Base-by-base conservation (phyloP, 2,888 invertebrate species). In the Allygus modestus region DNA sequence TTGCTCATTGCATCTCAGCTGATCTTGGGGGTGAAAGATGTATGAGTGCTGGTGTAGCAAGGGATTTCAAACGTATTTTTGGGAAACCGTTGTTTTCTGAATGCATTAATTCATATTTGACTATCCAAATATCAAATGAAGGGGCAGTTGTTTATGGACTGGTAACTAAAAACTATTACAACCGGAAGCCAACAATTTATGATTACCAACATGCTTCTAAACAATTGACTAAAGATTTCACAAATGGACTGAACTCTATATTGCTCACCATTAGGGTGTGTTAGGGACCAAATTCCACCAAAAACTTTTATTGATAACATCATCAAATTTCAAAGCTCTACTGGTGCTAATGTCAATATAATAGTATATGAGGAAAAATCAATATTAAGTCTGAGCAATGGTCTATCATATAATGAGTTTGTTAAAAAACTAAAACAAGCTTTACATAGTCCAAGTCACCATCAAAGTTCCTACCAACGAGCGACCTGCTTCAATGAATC, bases 181-280 rank as follows among this genome's bases (percentile, higher is more conserved):
- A 28, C 51, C 5, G 17, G 17, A 77, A 77, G 31, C 77, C 77
- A 4, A 51, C 77, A 51, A n/a, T 28, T 9, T 1, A 9, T 2
- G 54, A 51, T 12, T 77, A 77, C n/a, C 5, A 77, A 9, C 1
- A 1, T 28, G 46, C 77, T 2, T 77, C 51, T 51, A 17, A 51
- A 5, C 12, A 46, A 1, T 28, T 77, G 11, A 77, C 28, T 5
- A 17, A 28, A 4, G 51, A 46, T 31, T 77, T 51, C n/a, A 46
- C 5, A 23, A 51, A 26, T 0, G 26, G 17, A 51, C 2, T 26
- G 26, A 2, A 28, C 51, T 15, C 17, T 46, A 46, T 28, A 28
- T 20, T 77, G 51, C 28, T 77, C 77, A 20, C 51, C 77, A 46
- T 51, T 77, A 5, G 77, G 51, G 15, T 77, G 77, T 23, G 28